Evolutionary conservation across 2,797 vertebrate species (phyloP), one percentile per base, ranked within the genome.

Genomic region (Falco naumanni): DNA sequence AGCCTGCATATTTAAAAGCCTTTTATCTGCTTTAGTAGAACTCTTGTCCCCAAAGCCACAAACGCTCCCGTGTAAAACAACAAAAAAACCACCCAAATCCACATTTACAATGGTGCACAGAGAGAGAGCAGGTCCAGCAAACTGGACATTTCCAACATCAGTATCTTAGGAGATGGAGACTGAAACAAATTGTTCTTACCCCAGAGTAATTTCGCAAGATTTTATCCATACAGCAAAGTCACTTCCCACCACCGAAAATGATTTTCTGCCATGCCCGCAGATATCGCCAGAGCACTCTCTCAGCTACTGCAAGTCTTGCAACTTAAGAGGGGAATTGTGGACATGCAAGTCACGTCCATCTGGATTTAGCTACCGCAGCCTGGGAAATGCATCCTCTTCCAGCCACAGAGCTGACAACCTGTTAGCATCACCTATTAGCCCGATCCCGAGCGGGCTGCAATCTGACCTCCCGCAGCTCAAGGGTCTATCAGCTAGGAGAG

Each of bases 171-270:
- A 95, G 90, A 96, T 18, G 70, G 75, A 66, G 90, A n/a, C 74
- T 54, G 84, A 94, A 96, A 95, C 84, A 83, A 95, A 95, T 85
- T 89, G 91, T 89, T 92, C 86, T 84, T 74, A 66, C 66, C 70
- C 75, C 41, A 24, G 70, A 74, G 95, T 91, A 88, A 93, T 94
- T 96, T 92, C 90, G 51, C 83, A 25, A 93, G 91, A 82, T 95
- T 96, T 97, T 95, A 94, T 92, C 96, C 91, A 33, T 4, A 19
- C 74, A 87, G 93, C 91, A 91, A 90, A 95, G 93, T 91, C 88
- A 89, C 95, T 92, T 95, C 43, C 84, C 64, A 43, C 66, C 77
- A 34, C 56, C 0, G 17, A 65, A 88, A 94, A 94, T 82, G 59
- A 94, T 95, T 95, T 95, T 77, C 89, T 90, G 94, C 94, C 94